These are phyloP conservation scores for Cyprinodon diabolis DNA, from an alignment of 2,797 vertebrate genomes.

Conservation along the genomic window DNA sequence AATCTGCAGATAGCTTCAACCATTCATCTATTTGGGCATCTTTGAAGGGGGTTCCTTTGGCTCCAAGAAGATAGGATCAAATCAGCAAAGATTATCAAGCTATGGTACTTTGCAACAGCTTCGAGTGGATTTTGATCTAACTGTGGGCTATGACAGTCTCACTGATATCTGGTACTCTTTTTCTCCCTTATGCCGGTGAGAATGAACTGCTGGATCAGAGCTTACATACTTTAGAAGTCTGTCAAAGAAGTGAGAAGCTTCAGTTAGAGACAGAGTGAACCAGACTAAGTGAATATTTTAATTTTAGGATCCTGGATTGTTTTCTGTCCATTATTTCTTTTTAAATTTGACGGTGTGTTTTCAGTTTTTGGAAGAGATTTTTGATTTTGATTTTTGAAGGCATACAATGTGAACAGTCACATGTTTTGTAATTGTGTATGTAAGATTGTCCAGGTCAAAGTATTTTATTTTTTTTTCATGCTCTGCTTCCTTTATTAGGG, in stretches of 20 bases:
- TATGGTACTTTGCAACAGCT: conserved; percentile 55
- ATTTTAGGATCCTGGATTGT: conserved; percentile 19
- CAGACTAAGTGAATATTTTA: conserved; percentile 17
- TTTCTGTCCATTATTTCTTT: neutral
- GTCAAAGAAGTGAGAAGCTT: conserved; percentile 48
- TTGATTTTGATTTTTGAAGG: neutral
- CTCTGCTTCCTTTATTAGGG: too few relatives aligned
- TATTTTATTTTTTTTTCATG: too few relatives aligned
- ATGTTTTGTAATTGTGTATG: too few relatives aligned
- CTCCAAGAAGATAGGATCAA: conserved; percentile 65
- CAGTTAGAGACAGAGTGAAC: conserved; percentile 30
- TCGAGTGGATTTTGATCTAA: conserved; percentile 62
- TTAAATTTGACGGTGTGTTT: neutral
- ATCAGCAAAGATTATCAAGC: conserved; percentile 73
- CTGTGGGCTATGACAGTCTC: conserved; percentile 56
- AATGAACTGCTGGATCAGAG: conserved; percentile 60
- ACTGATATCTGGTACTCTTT: conserved; percentile 56
- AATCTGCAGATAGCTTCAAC: conserved; percentile 42
- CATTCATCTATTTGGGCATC: conserved; percentile 41
- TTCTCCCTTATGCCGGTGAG: conserved; percentile 42
- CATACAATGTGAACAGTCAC: neutral
- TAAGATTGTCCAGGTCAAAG: too few relatives aligned
- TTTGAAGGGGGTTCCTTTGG: conserved; percentile 53
- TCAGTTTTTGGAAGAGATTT: neutral
- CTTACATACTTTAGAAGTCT: conserved; percentile 56